Conservation (phyloP, 2,113 vertebrate species). For the Phalacrocorax pelagicus region DNA sequence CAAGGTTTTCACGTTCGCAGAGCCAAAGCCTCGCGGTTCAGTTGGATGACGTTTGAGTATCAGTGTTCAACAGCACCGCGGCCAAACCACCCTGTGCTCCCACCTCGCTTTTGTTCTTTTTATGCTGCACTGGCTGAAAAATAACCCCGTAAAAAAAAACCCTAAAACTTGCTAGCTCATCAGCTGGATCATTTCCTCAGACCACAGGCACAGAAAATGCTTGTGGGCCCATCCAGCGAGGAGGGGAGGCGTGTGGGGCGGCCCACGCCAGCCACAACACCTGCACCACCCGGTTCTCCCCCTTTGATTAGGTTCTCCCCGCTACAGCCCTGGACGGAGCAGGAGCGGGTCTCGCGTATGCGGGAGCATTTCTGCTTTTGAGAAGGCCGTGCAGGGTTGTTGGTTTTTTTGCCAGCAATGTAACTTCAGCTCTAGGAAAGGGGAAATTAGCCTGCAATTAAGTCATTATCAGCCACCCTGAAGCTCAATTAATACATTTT, state of each 20-base stretch:
- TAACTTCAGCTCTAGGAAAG: constrained; percentile 17
- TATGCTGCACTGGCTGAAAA: background rate
- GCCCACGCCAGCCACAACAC: fast-evolving
- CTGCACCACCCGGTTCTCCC: background rate
- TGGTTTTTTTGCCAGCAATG: background rate
- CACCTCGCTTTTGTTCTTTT: background rate
- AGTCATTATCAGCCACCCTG: constrained; percentile 2
- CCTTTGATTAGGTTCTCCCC: background rate
- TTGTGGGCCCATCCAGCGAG: background rate
- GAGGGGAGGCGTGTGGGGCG: background rate
- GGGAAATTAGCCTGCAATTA: constrained; percentile 42
- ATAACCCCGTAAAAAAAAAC: background rate
- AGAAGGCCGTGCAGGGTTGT: background rate
- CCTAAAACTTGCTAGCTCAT: background rate
- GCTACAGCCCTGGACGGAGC: background rate
- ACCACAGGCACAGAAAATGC: background rate
- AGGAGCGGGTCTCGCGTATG: fast-evolving
- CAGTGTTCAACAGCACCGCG: background rate
- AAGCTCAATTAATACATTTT: background rate
- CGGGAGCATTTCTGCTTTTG: background rate
- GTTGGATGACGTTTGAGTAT: fast-evolving
- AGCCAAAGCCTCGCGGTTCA: background rate
- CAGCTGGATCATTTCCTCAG: background rate
- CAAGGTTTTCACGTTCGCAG: background rate
- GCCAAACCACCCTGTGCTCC: background rate